A percentile compares a stretch with the other conserved stretches of the same genome.
These are phyloP conservation scores for Heliconius nattereri DNA, from an alignment of 1,140 invertebrate genomes.

Conservation along the genomic window DNA sequence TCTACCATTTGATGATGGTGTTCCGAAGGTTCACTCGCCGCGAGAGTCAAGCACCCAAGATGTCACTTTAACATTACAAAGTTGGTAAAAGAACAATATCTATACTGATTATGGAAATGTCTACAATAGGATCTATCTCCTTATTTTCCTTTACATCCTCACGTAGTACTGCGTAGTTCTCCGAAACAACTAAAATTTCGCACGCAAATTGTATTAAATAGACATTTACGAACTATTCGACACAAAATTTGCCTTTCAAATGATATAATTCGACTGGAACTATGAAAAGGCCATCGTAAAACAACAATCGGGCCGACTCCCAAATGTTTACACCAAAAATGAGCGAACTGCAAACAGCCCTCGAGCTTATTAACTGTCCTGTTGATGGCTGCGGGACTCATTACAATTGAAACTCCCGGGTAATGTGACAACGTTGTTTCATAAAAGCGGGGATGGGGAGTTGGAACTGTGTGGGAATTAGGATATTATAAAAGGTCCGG, in stretches of 20 bases:
- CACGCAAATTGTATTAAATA: conserved; percentile 7
- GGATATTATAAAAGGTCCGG: conserved; percentile 45
- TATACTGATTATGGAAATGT: not conserved
- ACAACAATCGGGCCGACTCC: conserved; percentile 26
- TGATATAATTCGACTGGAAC: conserved; percentile 15
- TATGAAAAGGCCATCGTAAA: conserved; percentile 31
- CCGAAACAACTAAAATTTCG: not conserved
- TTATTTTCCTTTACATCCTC: not conserved
- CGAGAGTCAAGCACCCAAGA: no score
- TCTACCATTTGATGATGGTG: no score
- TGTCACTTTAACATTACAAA: no score
- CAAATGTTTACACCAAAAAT: conserved; percentile 26
- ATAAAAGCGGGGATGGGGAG: conserved; percentile 40
- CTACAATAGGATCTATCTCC: not conserved
- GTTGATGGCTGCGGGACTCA: conserved; percentile 41
- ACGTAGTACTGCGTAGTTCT: not conserved
- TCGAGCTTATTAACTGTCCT: conserved; percentile 39
- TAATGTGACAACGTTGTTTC: conserved; percentile 45
- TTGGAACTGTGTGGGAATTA: conserved; percentile 41
- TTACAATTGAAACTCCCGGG: conserved; percentile 44
- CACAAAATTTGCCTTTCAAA: conserved; percentile 8
- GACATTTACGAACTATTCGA: conserved; percentile 4
- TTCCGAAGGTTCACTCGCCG: no score
- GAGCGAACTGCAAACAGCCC: conserved; percentile 26
- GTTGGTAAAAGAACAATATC: no score